phyloP scores from a whole-genome alignment of 2,797 vertebrate species.

The Acipenser ruthenus region DNA sequence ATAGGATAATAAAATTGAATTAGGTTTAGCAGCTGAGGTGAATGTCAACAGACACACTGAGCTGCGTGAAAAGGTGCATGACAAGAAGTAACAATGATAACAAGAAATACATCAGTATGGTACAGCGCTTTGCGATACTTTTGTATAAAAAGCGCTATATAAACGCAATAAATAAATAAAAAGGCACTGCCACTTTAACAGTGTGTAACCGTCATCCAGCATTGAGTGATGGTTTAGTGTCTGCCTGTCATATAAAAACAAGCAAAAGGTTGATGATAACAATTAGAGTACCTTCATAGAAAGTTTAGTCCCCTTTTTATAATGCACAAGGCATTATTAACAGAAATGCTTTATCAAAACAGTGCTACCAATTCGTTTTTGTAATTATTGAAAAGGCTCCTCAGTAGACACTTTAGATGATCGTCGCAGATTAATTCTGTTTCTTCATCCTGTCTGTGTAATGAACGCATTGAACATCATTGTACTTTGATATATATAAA shows the following conservation, averaged over 20 bases:
- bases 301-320: neutral
- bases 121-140: no score
- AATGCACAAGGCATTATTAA: constrained; percentile 8
- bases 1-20: no score
- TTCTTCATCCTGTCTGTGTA: constrained; percentile 28
- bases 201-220: no score
- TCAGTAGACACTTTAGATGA: constrained; percentile 3
- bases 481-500: constrained; percentile 32
- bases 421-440: constrained; percentile 26
- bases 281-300: neutral
- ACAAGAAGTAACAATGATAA: no score
- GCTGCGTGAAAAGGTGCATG: no score
- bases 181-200: no score
- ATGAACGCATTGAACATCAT: constrained; percentile 24
- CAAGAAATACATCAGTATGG: no score
- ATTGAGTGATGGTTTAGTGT: no score
- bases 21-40: no score
- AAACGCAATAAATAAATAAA: no score
- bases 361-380: constrained; percentile 10
- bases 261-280: constrained; percentile 4
- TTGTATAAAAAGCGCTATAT: no score
- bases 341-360: constrained; percentile 7
- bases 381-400: constrained; percentile 14
- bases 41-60: no score
- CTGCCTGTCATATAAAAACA: neutral